Base-by-base conservation (phyloP, 2,797 vertebrate genomes). In the Cirrhinus mrigala region DNA sequence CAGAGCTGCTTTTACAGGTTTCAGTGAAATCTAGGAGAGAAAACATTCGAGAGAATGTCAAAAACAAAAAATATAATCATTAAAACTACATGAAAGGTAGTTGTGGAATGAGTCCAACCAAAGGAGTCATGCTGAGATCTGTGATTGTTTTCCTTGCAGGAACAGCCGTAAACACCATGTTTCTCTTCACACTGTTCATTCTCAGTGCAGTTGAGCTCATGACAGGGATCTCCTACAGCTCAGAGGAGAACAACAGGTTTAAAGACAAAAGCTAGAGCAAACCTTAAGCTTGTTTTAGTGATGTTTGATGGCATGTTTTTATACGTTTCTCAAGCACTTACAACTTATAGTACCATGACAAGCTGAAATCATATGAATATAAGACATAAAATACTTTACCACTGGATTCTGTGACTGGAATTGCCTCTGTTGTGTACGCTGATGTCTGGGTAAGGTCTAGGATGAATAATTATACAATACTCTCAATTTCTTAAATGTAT, bases 11-110 rank as follows among this genome's bases (percentile, higher is more conserved):
- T 0, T n/a, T 16, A 75, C 90, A 91, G 2, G 66, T 77, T 79
- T 90, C 77, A 37, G 15, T 52, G n/a, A 82, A 87, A 54, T 90
- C 90, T 92, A 85, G n/a, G 91, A 64, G 71, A 88, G 33, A 84
- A 11, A 40, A 18, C 5, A 66, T 3, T 18, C 58, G 16, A 46
- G 11, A 77, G 29, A 44, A 62, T 75, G 44, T 62, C 27, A 66
- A 22, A 40, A 83, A 70, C 15, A 8, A 15, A 60, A 1, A 24
- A 16, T 18, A 56, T 24, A 52, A 60, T 54, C 10, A 33, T 18
- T 1, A 29, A 68, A 68, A 66, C 40, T 50, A 27, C n/a, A n/a
- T 22, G 15, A n/a, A n/a, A 33, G 14, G 22, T 76, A n/a, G 37
- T 9, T 40, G 50, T 33, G 24, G 29, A 70, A 24, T 54, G 6